Conservation (phyloP, 2,888 invertebrate species). For the Octodonta nipae region DNA sequence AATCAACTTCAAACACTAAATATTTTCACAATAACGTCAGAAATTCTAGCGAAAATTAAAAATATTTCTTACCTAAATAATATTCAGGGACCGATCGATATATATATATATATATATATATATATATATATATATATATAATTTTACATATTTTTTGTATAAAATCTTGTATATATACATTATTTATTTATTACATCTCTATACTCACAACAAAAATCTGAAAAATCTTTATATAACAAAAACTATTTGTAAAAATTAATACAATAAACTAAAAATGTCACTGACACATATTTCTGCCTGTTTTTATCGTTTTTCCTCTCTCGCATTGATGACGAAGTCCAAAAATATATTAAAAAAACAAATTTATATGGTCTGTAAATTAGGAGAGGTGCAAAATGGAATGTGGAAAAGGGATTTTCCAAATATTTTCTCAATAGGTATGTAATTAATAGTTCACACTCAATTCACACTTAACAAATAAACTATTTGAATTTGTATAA, state of each 20-base stretch:
- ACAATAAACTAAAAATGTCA: slow-evolving; percentile 28
- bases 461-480: too few relatives aligned
- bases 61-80: too few relatives aligned
- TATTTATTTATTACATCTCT: slow-evolving; percentile 36
- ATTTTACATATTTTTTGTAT: slow-evolving; percentile 32
- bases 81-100: too few relatives aligned
- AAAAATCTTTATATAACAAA: slow-evolving; percentile 27
- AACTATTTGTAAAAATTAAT: slow-evolving; percentile 29
- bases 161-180: slow-evolving; percentile 37
- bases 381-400: slow-evolving; percentile 4
- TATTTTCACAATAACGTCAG: too few relatives aligned
- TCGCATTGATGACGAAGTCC: too few relatives aligned
- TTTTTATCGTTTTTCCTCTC: slow-evolving; percentile 13
- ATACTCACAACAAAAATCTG: slow-evolving; percentile 37
- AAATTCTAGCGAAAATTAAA: too few relatives aligned
- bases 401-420: neutral
- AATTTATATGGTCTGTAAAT: slow-evolving; percentile 10
- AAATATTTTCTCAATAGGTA: slow-evolving; percentile 10
- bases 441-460: slow-evolving; percentile 9
- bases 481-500: too few relatives aligned
- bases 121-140: too few relatives aligned
- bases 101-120: too few relatives aligned
- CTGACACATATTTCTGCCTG: slow-evolving; percentile 16
- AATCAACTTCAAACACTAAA: too few relatives aligned
- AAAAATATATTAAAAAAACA: too few relatives aligned